Evolutionary conservation across 2,797 vertebrate genomes (phyloP).

Genomic region (Fringilla coelebs): DNA sequence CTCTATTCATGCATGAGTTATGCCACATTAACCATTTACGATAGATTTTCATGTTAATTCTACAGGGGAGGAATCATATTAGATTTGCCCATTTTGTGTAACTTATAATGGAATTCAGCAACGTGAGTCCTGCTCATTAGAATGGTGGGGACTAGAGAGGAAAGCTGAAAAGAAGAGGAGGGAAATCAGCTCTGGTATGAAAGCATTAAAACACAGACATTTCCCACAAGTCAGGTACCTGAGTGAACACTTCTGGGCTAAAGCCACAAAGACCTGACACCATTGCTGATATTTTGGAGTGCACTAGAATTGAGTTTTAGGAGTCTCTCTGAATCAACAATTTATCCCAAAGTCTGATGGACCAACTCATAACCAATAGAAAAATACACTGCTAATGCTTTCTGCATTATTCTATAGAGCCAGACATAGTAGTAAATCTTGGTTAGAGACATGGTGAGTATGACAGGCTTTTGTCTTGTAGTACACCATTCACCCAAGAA

Average conservation of each 20-base stretch:
- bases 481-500: not conserved
- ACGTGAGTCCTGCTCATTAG: not conserved
- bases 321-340: not conserved
- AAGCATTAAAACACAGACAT: not conserved
- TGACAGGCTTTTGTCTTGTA: not conserved
- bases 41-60: conserved; percentile 58
- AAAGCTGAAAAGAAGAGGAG: not conserved
- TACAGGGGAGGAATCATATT: conserved; percentile 42
- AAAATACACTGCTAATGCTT: not conserved
- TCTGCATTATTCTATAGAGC: not conserved
- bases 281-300: not conserved
- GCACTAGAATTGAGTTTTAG: not conserved
- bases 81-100: conserved; percentile 41
- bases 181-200: conserved; percentile 1
- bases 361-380: not conserved
- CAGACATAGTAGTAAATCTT: not conserved
- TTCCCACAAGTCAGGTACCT: not conserved
- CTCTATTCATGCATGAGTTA: conserved; percentile 35
- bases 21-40: conserved; percentile 57
- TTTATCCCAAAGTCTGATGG: not conserved
- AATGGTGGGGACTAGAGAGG: not conserved
- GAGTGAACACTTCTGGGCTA: not conserved
- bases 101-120: conserved; percentile 43
- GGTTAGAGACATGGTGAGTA: not conserved
- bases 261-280: not conserved